A percentile compares a stretch with the other conserved stretches of the same genome.
phyloP scores from a whole-genome alignment of 2,113 vertebrate species.

The Lophochroa leadbeateri region DNA sequence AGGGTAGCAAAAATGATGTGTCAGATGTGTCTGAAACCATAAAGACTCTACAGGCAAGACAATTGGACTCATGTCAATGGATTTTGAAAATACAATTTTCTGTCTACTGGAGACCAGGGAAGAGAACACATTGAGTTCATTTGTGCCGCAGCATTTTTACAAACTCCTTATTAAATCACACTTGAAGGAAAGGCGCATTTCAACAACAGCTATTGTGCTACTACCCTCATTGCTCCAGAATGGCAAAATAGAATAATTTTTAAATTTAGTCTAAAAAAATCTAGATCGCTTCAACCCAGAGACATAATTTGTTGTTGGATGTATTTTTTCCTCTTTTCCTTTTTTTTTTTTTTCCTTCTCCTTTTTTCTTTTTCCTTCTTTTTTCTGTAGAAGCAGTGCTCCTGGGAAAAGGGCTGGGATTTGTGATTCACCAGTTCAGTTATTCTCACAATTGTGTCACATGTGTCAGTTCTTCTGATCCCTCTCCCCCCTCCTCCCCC shows the following conservation, averaged over 20 bases:
- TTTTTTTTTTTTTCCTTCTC: background rate
- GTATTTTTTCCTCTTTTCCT: accelerated
- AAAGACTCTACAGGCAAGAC: conserved; percentile 14
- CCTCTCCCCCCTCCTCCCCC: accelerated
- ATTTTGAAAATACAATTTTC: conserved; percentile 42
- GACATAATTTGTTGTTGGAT: background rate
- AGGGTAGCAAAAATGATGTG: conserved; percentile 16
- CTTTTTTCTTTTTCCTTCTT: accelerated
- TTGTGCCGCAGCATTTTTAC: background rate
- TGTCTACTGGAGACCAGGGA: background rate
- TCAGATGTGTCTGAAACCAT: conserved; percentile 24
- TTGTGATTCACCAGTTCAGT: background rate
- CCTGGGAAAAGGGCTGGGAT: background rate
- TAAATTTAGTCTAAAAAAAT: background rate
- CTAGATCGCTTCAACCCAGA: background rate
- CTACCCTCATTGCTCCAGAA: background rate
- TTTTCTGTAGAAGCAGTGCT: background rate
- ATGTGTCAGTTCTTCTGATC: background rate
- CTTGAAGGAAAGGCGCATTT: background rate
- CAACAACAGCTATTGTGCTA: background rate
- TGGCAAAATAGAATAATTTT: background rate
- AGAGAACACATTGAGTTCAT: background rate
- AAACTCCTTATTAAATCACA: background rate
- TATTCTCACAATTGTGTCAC: background rate
- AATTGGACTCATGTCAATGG: conserved; percentile 12